Conservation (phyloP, 2,888 invertebrate species). For the Drosophila siamana region DNA sequence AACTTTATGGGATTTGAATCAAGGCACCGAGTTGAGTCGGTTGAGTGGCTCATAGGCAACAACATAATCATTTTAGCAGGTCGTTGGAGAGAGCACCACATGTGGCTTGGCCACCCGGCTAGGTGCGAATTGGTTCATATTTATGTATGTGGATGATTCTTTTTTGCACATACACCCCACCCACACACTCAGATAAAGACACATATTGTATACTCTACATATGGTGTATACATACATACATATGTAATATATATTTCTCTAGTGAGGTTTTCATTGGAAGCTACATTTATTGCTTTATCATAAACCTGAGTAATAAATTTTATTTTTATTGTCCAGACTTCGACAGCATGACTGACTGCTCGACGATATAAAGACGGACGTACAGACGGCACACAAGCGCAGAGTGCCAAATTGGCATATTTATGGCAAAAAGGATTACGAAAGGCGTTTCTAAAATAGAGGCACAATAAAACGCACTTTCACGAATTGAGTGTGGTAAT, state of each 20-base stretch:
- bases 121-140: slow-evolving; percentile 80
- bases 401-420: slow-evolving; percentile 74
- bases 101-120: slow-evolving; percentile 48
- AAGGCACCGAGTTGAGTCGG: slow-evolving; percentile 33
- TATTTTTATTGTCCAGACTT: slow-evolving; percentile 76
- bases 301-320: slow-evolving; percentile 80
- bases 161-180: slow-evolving; percentile 6
- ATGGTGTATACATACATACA: neutral
- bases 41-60: slow-evolving; percentile 43
- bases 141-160: slow-evolving; percentile 70
- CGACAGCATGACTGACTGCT: slow-evolving; percentile 25
- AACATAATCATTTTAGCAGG: slow-evolving; percentile 75
- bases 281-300: slow-evolving; percentile 79
- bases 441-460: slow-evolving; percentile 71
- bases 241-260: neutral
- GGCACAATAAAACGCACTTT: slow-evolving; percentile 78
- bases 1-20: slow-evolving; percentile 75
- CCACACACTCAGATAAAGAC: slow-evolving; percentile 1
- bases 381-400: neutral
- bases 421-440: slow-evolving; percentile 69
- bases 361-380: no score
- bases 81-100: slow-evolving; percentile 48
- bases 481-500: slow-evolving; percentile 64
- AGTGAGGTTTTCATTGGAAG: slow-evolving; percentile 58
- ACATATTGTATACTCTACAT: neutral